Base-by-base conservation (phyloP, 2,888 invertebrate species). In the Allacma fusca region DNA sequence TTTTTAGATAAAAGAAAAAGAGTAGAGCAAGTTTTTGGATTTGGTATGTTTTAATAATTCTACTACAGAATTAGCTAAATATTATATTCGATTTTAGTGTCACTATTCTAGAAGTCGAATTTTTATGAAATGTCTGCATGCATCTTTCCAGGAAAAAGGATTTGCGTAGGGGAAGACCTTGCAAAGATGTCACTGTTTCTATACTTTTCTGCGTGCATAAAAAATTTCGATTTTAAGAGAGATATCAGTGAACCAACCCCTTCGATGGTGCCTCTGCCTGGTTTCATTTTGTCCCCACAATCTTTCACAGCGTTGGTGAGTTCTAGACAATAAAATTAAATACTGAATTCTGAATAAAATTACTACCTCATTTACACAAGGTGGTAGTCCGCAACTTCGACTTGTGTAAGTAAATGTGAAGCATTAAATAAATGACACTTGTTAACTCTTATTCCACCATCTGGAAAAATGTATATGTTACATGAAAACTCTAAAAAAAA, bases 11-110 rank as follows among this genome's bases (percentile, higher is more conserved):
- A 19, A 19, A 70, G 50, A 40, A 40, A 40, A 23, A 50, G 69
- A 4, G 69, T 70, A 16, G 69, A 76, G n/a, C 28, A 24, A 21
- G 64, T 70, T 16, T 76, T 76, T 67, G 76, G 76, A 23, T 76
- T 76, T 70, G 76, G 68, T 34, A n/a, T n/a, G n/a, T n/a, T n/a
- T n/a, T n/a, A n/a, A n/a, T n/a, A n/a, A n/a, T n/a, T n/a, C n/a
- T n/a, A n/a, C n/a, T n/a, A n/a, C n/a, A n/a, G n/a, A n/a, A n/a
- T n/a, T n/a, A n/a, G n/a, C n/a, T 65, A 26, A 43, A 1, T 26
- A 24, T 29, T 29, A 57, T 72, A 16, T 29, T 19, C 57, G 5
- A 13, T 26, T 29, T 67, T 67, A n/a, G n/a, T n/a, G n/a, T 19
- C 7, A 21, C 23, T 59, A 59, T 21, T 59, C 12, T 5, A 16